Evolutionary conservation across 1,140 invertebrate species (phyloP), one percentile per base, ranked within the genome.

Genomic region (Drosophila tani): DNA sequence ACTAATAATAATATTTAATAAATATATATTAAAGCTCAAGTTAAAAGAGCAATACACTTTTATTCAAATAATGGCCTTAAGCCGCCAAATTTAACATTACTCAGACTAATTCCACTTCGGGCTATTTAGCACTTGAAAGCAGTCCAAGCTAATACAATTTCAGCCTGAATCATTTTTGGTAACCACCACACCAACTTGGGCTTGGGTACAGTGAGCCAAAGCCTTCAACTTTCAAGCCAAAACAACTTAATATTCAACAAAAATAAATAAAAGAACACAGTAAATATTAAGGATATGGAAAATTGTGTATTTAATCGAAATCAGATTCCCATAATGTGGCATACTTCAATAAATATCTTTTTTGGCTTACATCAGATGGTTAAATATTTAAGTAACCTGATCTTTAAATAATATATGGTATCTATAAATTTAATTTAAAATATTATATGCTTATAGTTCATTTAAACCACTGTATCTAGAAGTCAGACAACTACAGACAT

Each of bases 81-180:
- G 1, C 5, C n/a, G 6, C n/a, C 5, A 12, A 2, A 35, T 19
- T 27, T 29, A 47, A 46, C 11, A 27, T 29, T 15, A 5, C 24
- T 41, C 8, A 2, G n/a, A 19, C 27, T 12, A 14, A 27, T 40
- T 51, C 21, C 19, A n/a, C 12, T 45, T 50, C 7, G 0, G 21
- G n/a, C 21, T 24, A 41, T 67, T 67, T 35, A 38, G n/a, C 38
- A 29, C 15, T 14, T 38, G 50, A 70, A 66, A 69, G 43, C 32
- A 56, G 40, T 38, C 32, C 51, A 35, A 41, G 51, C 35, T 50
- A 43, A 73, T 41, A 24, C 19, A 69, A 49, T 11, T 73, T 73
- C 4, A n/a, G 51, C 3, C 35, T 17, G 38, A 50, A 70, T 27
- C 43, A 41, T 14, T 40, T 41, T 56, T 57, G 50, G 35, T n/a